Base-by-base conservation (phyloP, 2,113 vertebrate genomes). In the Sciurus niger region DNA sequence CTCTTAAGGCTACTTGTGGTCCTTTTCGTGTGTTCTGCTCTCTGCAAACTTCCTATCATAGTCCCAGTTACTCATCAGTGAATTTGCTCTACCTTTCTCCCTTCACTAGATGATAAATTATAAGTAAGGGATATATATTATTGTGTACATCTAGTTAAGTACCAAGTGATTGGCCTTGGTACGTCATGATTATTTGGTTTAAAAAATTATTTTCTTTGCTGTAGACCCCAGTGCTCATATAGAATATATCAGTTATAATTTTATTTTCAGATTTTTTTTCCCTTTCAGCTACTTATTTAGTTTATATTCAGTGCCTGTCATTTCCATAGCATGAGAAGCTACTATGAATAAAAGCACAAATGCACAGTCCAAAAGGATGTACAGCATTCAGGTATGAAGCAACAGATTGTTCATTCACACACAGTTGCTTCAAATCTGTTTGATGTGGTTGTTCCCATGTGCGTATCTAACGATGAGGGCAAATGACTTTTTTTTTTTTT, bases 331-430 rank as follows among this genome's bases (percentile, higher is more conserved):
- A 65, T 25, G 25, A 68, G 11, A 68, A 30, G 8, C 28, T 48
- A 67, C 20, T 65, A 78, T 28, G 22, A 37, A 51, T 37, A 22
- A 37, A 48, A 28, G 4, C 40, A 65, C 25, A 43, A 46, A 63
- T 28, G 16, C n/a, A 98, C 98, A 98, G 96, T 97, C 96, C 98
- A 97, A 98, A 98, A 94, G 97, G 95, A 96, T 58, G 92, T 96
- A 98, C 96, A 97, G 22, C 93, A 95, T 98, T 98, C 97, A 97
- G 98, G 97, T 96, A 97, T 93, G 97, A 90, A 97, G 97, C 92
- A 96, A 96, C 96, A 97, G 65, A 97, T 85, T 96, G 97, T 98
- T 97, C 98, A 97, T 92, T 97, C 97, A 97, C 51, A 67, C 95
- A 97, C 97, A 97, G 68, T 96, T 97, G 92, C 94, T 97, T 97